Evolutionary conservation across 2,888 invertebrate species (phyloP).

Genomic region (Kuschelorhynchus macadamiae): DNA sequence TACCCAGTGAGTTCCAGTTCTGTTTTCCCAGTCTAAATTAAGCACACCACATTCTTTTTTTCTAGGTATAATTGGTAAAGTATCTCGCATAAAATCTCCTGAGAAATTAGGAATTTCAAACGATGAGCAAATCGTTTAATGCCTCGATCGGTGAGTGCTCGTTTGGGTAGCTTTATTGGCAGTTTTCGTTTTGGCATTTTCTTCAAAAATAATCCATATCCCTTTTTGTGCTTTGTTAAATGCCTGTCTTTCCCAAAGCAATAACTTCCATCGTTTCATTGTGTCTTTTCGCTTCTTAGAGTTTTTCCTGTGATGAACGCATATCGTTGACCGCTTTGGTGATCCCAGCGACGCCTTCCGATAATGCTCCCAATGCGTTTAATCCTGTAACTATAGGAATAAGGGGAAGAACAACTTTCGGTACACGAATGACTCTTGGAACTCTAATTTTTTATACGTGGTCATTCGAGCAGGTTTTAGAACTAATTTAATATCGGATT

Average conservation of each 20-base stretch:
- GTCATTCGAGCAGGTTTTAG: not conserved
- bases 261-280: not conserved
- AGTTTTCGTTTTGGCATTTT: slow-evolving; percentile 46
- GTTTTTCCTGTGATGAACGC: not conserved
- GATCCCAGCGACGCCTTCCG: not conserved
- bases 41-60: slow-evolving; percentile 33
- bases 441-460: too few relatives aligned
- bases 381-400: not conserved
- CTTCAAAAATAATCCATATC: slow-evolving; percentile 4
- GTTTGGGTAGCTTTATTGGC: slow-evolving; percentile 42
- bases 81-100: slow-evolving; percentile 49
- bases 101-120: slow-evolving; percentile 46
- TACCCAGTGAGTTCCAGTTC: slow-evolving; percentile 6
- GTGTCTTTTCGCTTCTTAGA: not conserved
- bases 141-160: slow-evolving; percentile 42
- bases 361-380: not conserved
- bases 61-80: slow-evolving; percentile 26
- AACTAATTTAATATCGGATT: slow-evolving; percentile 1
- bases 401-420: too few relatives aligned
- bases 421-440: too few relatives aligned
- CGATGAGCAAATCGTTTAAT: slow-evolving; percentile 35
- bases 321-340: not conserved
- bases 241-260: not conserved
- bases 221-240: slow-evolving; percentile 29
- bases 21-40: slow-evolving; percentile 4